Evolutionary conservation across 2,888 invertebrate species (phyloP), one percentile per base, ranked within the genome.

Genomic region (Artemia sinica): DNA sequence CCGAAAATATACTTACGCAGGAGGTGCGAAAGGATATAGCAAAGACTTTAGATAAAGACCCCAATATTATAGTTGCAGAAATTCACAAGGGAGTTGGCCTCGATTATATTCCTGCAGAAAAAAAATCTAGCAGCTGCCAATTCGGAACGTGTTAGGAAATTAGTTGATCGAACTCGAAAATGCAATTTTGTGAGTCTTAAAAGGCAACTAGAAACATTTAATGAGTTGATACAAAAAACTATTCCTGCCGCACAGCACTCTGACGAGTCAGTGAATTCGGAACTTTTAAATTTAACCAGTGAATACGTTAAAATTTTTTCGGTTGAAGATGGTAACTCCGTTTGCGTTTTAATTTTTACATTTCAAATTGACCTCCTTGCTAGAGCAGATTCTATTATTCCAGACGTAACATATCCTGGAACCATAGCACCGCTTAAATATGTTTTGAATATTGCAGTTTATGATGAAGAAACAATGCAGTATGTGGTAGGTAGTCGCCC

Each of bases 371-470:
- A 51, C 11, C n/a, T 51, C 11, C n/a, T 51, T 11, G 52, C 52
- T 11, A 51, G 11, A 11, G 52, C 52, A n/a, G 52, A 11, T 51
- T 51, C n/a, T 51, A 11, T 11, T n/a, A n/a, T 51, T n/a, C 52
- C 52, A 51, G 52, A 51, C 52, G 52, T 51, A 51, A 51, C 52
- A n/a, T 51, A n/a, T n/a, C n/a, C n/a, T n/a, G n/a, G n/a, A n/a
- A n/a, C n/a, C n/a, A n/a, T n/a, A n/a, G n/a, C n/a, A n/a, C n/a
- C n/a, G n/a, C n/a, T n/a, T n/a, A n/a, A n/a, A n/a, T n/a, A n/a
- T n/a, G n/a, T n/a, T n/a, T n/a, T n/a, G n/a, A n/a, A n/a, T n/a
- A n/a, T n/a, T n/a, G n/a, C n/a, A n/a, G n/a, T n/a, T n/a, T n/a
- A n/a, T n/a, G n/a, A n/a, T n/a, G n/a, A n/a, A n/a, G n/a, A n/a